Evolutionary conservation across 1,140 invertebrate species (phyloP), one percentile per base, ranked within the genome.

Genomic region (Onthophagus taurus): DNA sequence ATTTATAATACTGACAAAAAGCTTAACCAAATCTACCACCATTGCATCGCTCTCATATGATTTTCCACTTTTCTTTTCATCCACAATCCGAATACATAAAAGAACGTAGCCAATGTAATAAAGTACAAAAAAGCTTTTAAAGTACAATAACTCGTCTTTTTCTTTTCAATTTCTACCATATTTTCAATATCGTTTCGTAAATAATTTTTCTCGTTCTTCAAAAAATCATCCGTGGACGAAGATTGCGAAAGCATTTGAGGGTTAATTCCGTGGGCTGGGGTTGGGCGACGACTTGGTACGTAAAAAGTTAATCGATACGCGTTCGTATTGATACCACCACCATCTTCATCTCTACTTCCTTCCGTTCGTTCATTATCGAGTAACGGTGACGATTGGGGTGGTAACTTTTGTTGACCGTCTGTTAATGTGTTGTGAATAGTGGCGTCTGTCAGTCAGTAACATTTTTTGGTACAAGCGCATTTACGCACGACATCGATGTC

Each of bases 401-500:
- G n/a, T n/a, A 31, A 18, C 36, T 35, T 31, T 44, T 44, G 43
- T 18, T 44, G 49, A 39, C 49, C 44, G 26, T 52, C 48, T 35
- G 51, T 49, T 56, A 59, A 55, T 61, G 63, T 62, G 63, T 55
- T 64, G 60, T 63, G 60, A 61, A 44, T 60, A 65, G 63, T 57
- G 60, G 60, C 56, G 53, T 64, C 47, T 53, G 54, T 58, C 59
- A 62, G 61, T 72, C 78, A 79, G 66, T 83, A 76, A 71, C 85
- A 89, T 71, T 88, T 88, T 64, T 85, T 83, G 47, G 81, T 80
- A 68, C 85, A 89, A 43, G 83, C 81, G 65, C 85, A 97, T 68
- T 95, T 96, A 58, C 92, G 81, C 60, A 97, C 88, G 59, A 97
- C 87, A 60, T 96, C 89, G 57, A 98, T 81, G 62, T 95, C 87